phyloP scores from a whole-genome alignment of 2,113 vertebrate genomes.

The Chloropsis hardwickii region DNA sequence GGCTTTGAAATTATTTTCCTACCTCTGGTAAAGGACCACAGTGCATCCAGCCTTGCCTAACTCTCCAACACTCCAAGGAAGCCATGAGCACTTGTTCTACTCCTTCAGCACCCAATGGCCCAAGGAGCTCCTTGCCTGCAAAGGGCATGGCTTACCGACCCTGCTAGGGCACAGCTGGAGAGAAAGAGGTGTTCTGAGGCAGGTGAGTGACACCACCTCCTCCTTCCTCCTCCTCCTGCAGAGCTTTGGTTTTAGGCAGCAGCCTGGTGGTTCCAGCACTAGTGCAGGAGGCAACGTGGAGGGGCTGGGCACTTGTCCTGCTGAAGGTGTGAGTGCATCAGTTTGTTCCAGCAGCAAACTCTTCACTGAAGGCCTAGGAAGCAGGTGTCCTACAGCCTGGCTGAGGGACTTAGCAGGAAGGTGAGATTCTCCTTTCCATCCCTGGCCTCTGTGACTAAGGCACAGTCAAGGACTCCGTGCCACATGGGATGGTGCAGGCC shows the following conservation, averaged over 20 bases:
- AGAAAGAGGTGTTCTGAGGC: background rate
- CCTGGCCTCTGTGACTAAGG: background rate
- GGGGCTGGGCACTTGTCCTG: background rate
- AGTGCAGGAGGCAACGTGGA: fast-evolving
- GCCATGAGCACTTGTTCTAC: background rate
- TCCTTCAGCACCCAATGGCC: background rate
- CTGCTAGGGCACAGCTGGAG: background rate
- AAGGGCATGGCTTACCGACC: background rate
- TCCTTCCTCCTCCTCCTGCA: background rate
- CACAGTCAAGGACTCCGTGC: too few relatives aligned
- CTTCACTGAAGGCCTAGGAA: background rate
- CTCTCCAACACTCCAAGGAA: background rate
- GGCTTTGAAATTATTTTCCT: background rate
- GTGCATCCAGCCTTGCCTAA: background rate
- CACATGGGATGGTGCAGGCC: background rate
- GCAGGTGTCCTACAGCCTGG: background rate
- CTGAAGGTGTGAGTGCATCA: background rate
- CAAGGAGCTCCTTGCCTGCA: background rate
- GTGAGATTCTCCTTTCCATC: background rate
- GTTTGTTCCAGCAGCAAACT: background rate
- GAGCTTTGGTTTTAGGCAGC: background rate
- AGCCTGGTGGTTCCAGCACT: background rate
- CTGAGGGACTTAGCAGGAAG: background rate
- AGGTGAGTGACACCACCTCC: background rate
- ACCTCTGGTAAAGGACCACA: background rate